These are phyloP conservation scores for Mamestra brassicae DNA, from an alignment of 2,888 invertebrate species.

Conservation along the genomic window DNA sequence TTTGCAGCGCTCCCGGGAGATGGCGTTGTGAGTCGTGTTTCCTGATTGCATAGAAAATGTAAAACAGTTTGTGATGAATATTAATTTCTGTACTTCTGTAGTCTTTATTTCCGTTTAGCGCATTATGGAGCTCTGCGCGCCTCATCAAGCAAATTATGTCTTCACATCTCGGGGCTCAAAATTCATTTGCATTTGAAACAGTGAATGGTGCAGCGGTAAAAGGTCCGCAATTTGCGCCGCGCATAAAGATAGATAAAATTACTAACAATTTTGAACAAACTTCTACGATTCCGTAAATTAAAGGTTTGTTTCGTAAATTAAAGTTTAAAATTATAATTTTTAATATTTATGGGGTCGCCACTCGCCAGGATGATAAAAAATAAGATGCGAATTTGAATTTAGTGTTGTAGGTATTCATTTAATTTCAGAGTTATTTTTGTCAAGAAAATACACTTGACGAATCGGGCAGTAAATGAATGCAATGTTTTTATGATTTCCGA, in stretches of 20 bases:
- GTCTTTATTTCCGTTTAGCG: conserved; percentile 68
- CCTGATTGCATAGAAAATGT: conserved; percentile 47
- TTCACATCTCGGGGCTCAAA: conserved; percentile 69
- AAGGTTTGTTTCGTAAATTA: conserved; percentile 32
- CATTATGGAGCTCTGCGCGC: conserved; percentile 67
- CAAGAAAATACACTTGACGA: too few relatives aligned
- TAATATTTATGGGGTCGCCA: background rate
- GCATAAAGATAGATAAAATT: conserved; percentile 53
- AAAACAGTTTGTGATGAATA: conserved; percentile 72
- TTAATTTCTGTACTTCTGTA: conserved; percentile 70
- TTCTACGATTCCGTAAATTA: conserved; percentile 46
- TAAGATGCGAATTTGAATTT: background rate
- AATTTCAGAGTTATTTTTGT: too few relatives aligned
- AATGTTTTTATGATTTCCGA: too few relatives aligned
- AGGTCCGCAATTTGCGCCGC: conserved; percentile 67
- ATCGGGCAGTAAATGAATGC: too few relatives aligned
- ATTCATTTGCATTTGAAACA: conserved; percentile 79
- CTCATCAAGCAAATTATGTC: conserved; percentile 77
- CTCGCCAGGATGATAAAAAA: background rate
- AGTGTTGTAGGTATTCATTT: background rate
- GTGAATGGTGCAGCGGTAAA: conserved; percentile 70
- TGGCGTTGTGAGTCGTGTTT: conserved; percentile 64
- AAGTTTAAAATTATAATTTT: conserved; percentile 18
- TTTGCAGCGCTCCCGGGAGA: conserved; percentile 55
- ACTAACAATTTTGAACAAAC: conserved; percentile 57